phyloP scores from a whole-genome alignment of 2,888 invertebrate species.

The Bedellia somnulentella region DNA sequence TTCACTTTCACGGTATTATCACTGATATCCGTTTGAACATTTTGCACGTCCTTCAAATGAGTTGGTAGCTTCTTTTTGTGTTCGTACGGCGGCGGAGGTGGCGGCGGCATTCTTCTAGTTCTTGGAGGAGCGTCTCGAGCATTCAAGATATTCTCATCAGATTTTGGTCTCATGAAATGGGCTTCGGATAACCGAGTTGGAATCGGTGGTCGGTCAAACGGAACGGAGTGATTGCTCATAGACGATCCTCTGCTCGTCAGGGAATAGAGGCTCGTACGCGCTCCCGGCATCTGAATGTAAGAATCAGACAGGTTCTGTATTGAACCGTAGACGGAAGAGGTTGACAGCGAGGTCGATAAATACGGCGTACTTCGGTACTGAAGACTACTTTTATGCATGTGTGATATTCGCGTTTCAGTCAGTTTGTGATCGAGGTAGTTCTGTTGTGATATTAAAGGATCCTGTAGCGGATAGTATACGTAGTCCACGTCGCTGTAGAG shows the following conservation, averaged over 20 bases:
- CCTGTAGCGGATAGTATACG: conserved; percentile 87
- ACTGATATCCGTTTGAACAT: conserved; percentile 18
- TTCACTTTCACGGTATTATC: conserved; percentile 34
- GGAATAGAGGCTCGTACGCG: conserved; percentile 66
- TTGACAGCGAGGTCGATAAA: conserved; percentile 67
- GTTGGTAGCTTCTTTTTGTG: conserved; percentile 57
- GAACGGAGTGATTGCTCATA: conserved; percentile 64
- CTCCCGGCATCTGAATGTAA: conserved; percentile 68
- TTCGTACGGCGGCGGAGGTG: conserved; percentile 55
- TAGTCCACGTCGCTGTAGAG: conserved; percentile 90
- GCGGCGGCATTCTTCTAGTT: conserved; percentile 56
- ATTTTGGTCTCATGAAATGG: conserved; percentile 70
- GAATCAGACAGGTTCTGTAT: conserved; percentile 79
- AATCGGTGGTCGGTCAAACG: conserved; percentile 69
- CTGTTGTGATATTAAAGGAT: conserved; percentile 86
- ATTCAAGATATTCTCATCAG: conserved; percentile 79
- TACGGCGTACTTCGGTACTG: conserved; percentile 85
- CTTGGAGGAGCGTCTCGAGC: conserved; percentile 53
- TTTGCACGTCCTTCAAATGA: conserved; percentile 40
- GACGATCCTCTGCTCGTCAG: conserved; percentile 53
- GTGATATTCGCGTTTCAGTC: conserved; percentile 67
- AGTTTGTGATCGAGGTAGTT: conserved; percentile 89
- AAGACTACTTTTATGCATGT: conserved; percentile 69
- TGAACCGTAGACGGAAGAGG: conserved; percentile 74
- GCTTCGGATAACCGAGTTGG: conserved; percentile 56